phyloP scores from a whole-genome alignment of 1,140 invertebrate species.

The Drosophila triauraria region DNA sequence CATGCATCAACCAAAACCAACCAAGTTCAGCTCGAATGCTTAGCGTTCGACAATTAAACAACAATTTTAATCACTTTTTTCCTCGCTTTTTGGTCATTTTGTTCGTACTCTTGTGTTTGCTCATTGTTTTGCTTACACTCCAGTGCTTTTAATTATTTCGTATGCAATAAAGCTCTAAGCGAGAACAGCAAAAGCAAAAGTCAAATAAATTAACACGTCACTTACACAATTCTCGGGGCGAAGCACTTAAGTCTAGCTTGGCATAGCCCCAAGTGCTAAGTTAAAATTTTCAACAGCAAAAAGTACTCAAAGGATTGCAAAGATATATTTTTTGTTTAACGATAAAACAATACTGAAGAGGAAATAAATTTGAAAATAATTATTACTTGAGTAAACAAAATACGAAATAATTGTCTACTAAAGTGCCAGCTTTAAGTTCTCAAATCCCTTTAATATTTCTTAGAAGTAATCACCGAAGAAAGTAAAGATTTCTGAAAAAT shows the following conservation, averaged over 20 bases:
- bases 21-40: constrained; percentile 25
- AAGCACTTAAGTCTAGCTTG: constrained; percentile 27
- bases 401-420: neutral
- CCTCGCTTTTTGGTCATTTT: constrained; percentile 37
- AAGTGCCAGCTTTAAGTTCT: neutral
- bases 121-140: constrained; percentile 65
- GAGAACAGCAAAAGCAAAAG: constrained; percentile 57
- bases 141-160: constrained; percentile 78
- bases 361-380: neutral
- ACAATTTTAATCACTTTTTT: constrained; percentile 59
- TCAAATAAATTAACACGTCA: constrained; percentile 81
- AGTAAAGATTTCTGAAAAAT: too few relatives aligned
- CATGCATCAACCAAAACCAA: constrained; percentile 34
- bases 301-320: constrained; percentile 10
- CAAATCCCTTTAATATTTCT: too few relatives aligned
- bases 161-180: constrained; percentile 70
- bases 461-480: too few relatives aligned
- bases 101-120: constrained; percentile 35
- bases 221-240: constrained; percentile 48
- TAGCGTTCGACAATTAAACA: constrained; percentile 55
- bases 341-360: neutral
- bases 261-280: constrained; percentile 15
- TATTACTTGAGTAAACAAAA: neutral
- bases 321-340: neutral
- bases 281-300: constrained; percentile 5